Percentiles rank a stretch among this genome's conserved stretches.
Evolutionary conservation across 2,113 vertebrate species (phyloP).

Genomic region (Colius striatus): DNA sequence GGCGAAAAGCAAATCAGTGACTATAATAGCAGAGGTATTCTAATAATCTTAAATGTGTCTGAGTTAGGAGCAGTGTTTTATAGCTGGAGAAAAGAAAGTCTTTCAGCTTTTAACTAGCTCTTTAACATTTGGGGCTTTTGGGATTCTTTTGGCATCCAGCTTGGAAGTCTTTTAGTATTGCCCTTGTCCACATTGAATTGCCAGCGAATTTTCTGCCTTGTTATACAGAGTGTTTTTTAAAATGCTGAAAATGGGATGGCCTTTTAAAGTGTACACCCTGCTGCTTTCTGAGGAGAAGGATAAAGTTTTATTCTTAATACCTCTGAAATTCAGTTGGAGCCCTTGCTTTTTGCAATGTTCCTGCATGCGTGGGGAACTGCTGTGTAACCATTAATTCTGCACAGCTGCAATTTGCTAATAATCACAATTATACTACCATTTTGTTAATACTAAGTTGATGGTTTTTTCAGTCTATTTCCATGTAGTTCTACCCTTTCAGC

Average conservation of each 20-base stretch:
- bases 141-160: neutral
- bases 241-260: neutral
- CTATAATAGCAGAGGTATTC: neutral
- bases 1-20: neutral
- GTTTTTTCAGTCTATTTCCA: neutral
- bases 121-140: neutral
- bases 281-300: neutral
- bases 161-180: neutral
- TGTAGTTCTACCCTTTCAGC: neutral
- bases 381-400: neutral
- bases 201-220: neutral
- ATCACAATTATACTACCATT: neutral
- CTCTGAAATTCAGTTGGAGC: neutral
- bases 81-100: neutral
- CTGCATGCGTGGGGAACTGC: neutral
- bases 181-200: neutral
- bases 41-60: neutral
- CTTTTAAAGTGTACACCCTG: neutral
- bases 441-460: neutral
- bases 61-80: neutral
- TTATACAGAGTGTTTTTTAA: neutral
- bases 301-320: neutral
- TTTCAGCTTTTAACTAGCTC: neutral
- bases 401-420: neutral
- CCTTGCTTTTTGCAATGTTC: neutral